A percentile compares a stretch with the other conserved stretches of the same genome.
Evolutionary conservation across 2,113 vertebrate species (phyloP).

Genomic region (Solea solea): DNA sequence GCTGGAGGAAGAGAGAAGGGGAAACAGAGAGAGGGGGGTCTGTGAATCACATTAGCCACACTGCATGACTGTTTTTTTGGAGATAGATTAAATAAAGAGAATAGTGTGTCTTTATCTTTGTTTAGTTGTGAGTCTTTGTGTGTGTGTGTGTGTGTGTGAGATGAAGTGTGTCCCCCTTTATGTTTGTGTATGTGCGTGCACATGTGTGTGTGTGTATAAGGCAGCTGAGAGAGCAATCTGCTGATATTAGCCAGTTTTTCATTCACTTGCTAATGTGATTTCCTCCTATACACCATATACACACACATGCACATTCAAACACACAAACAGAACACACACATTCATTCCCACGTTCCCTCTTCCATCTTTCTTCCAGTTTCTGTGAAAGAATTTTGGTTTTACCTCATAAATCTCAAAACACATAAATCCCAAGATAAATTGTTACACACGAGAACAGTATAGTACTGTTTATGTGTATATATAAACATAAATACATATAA

Average conservation of each 20-base stretch:
- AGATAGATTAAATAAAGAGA: constrained; percentile 27
- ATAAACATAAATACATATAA: background rate
- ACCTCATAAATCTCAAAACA: constrained; percentile 46
- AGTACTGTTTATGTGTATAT: background rate
- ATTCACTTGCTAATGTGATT: constrained; percentile 61
- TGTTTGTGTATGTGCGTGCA: background rate
- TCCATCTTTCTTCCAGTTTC: constrained; percentile 32
- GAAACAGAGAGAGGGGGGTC: constrained; percentile 9
- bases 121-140: constrained; percentile 14
- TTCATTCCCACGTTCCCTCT: background rate
- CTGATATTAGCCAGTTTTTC: constrained; percentile 57
- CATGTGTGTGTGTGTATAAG: constrained; percentile 14
- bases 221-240: constrained; percentile 43
- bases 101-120: constrained; percentile 16
- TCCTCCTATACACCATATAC: constrained; percentile 21
- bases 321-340: background rate
- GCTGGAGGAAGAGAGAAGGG: background rate
- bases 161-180: no score
- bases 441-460: constrained; percentile 10
- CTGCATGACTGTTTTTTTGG: constrained; percentile 41
- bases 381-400: constrained; percentile 38
- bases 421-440: constrained; percentile 33
- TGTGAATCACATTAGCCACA: constrained; percentile 58
- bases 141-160: background rate
- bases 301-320: background rate